Base-by-base conservation (phyloP, 2,797 vertebrate species). In the Sylvilagus floridanus region DNA sequence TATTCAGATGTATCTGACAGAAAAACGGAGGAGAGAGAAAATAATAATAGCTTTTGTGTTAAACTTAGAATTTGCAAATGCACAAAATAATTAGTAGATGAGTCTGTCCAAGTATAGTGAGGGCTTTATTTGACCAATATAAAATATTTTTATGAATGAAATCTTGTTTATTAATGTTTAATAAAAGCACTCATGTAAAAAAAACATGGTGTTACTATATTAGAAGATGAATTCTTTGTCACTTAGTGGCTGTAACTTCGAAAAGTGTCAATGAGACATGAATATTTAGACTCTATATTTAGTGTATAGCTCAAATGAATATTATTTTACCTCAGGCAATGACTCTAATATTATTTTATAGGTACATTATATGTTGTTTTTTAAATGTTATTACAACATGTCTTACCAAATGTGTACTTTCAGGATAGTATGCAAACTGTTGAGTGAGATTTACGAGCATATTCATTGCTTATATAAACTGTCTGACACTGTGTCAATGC, bases 381-480 rank as follows among this genome's bases (percentile, higher is more conserved):
- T 66, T 35, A 90, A 88, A 83, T 90, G 82, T 17, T 75, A 24
- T 83, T 5, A 0, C 92, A 65, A 52, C 91, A 26, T 94, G 91
- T 82, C 86, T 97, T 83, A 95, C 37, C 62, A 82, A 57, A 87
- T 1, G 19, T 98, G 78, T 98, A 71, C 28, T 98, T 98, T 88
- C 96, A 99, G 99, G 98, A 99, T 99, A 95, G 98, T 99, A 77
- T 99, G 99, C 96, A 99, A 99, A 94, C 98, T 99, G 54, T 98
- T 99, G 24, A 98, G 97, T 81, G 99, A 99, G 79, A 98, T 99
- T 97, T 99, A 99, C 54, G 99, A 99, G 86, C 98, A 99, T 94
- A 99, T 99, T 85, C 99, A 99, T 97, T 99, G 99, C 97, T 98
- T 99, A 1, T 99, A 99, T 97, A 99, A 99, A 97, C 98, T 99